A percentile compares a stretch with the other conserved stretches of the same genome.
These are phyloP conservation scores for Paragorgia papillata DNA, from an alignment of 92 coral and sea anemone genomes.

Conservation along the genomic window DNA sequence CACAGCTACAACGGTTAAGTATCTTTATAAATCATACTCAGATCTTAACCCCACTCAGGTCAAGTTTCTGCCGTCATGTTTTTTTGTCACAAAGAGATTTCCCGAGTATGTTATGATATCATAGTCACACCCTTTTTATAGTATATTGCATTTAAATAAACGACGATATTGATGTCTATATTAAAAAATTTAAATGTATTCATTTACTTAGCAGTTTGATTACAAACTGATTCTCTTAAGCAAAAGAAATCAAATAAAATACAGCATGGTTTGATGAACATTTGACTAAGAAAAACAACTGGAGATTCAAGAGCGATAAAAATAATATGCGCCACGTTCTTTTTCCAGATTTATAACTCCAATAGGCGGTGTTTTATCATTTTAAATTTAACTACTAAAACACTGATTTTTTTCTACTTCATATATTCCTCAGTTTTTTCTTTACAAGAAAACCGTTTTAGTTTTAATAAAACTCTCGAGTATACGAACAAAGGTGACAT, in stretches of 20 bases:
- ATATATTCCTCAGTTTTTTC: too few species aligned
- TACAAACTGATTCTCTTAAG: neutral
- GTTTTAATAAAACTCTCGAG: too few species aligned
- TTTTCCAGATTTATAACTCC: too few species aligned
- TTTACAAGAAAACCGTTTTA: too few species aligned
- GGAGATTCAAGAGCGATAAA: neutral
- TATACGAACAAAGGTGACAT: too few species aligned
- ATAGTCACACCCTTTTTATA: constrained; percentile 1
- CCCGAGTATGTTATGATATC: neutral
- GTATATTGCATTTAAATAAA: neutral
- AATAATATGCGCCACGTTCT: neutral
- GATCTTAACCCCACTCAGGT: too few species aligned
- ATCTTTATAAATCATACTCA: neutral
- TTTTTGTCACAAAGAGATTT: too few species aligned
- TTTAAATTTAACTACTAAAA: too few species aligned
- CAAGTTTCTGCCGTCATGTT: too few species aligned
- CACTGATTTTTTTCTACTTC: too few species aligned
- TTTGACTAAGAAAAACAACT: neutral
- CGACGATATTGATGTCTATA: constrained; percentile 4
- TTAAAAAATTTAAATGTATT: neutral
- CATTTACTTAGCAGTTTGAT: neutral
- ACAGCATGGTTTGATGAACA: neutral
- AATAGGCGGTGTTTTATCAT: too few species aligned
- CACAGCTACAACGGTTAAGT: neutral
- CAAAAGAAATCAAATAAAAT: neutral